Evolutionary conservation across 2,888 invertebrate species (phyloP).

Genomic region (Uloborus plumipes): DNA sequence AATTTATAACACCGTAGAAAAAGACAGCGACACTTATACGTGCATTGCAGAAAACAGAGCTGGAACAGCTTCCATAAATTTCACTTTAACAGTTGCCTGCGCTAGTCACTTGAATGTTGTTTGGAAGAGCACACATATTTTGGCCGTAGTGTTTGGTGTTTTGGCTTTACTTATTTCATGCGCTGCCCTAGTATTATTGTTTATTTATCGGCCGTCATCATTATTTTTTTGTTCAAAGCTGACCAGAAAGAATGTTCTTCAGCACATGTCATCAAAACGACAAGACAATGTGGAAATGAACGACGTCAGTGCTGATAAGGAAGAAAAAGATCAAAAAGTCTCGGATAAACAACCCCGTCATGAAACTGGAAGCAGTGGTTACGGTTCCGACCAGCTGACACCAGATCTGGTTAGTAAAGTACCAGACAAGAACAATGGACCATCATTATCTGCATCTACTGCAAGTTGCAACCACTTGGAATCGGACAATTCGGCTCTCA

Average conservation of each 20-base stretch:
- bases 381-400: constrained; percentile 66
- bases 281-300: constrained; percentile 61
- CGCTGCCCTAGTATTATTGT: constrained; percentile 72
- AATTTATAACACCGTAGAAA: constrained; percentile 86
- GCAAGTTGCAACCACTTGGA: constrained; percentile 60
- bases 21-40: constrained; percentile 81
- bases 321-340: constrained; percentile 59
- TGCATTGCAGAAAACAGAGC: constrained; percentile 92
- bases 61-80: constrained; percentile 89
- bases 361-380: constrained; percentile 66
- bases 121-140: constrained; percentile 77
- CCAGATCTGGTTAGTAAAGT: constrained; percentile 66
- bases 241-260: constrained; percentile 57
- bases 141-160: constrained; percentile 80
- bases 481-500: constrained; percentile 42
- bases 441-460: constrained; percentile 56
- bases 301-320: constrained; percentile 47
- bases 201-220: constrained; percentile 56
- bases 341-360: constrained; percentile 66
- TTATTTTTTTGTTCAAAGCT: constrained; percentile 56
- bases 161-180: constrained; percentile 77
- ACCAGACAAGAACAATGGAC: constrained; percentile 60
- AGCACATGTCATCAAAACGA: constrained; percentile 54
- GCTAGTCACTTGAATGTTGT: constrained; percentile 34
- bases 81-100: constrained; percentile 84